Evolutionary conservation across 2,113 vertebrate genomes (phyloP).

Genomic region (Pangasianodon gigas): DNA sequence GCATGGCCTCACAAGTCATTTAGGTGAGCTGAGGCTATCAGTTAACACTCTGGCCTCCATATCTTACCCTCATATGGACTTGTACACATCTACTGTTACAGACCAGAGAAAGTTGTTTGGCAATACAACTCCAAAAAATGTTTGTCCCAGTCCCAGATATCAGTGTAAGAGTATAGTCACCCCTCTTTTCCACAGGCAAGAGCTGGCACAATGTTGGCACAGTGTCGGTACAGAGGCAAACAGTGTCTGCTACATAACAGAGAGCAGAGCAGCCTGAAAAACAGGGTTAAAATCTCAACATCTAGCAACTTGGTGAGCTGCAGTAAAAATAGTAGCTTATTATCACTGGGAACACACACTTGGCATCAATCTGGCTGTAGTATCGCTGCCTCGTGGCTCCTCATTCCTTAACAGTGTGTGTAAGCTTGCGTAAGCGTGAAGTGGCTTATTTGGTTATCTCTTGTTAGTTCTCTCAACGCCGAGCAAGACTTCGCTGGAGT

Average conservation of each 20-base stretch:
- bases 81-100: neutral
- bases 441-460: slow-evolving; percentile 65
- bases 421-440: neutral
- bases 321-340: slow-evolving; percentile 12
- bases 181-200: too few relatives aligned
- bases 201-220: neutral
- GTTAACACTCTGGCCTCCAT: neutral
- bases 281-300: neutral
- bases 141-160: neutral
- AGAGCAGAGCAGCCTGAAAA: neutral
- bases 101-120: neutral
- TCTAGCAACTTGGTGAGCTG: neutral
- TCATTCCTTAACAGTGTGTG: neutral
- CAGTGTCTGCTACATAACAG: neutral
- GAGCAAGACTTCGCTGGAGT: slow-evolving; percentile 65
- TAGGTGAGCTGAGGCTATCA: slow-evolving; percentile 19
- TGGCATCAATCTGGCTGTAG: slow-evolving; percentile 6
- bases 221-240: neutral
- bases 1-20: slow-evolving; percentile 5
- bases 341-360: slow-evolving; percentile 1
- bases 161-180: neutral
- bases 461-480: slow-evolving; percentile 55
- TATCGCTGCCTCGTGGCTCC: neutral
- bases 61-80: neutral
- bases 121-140: neutral